These are phyloP conservation scores for Mythimna lalbum DNA, from an alignment of 2,888 invertebrate species.

Conservation along the genomic window DNA sequence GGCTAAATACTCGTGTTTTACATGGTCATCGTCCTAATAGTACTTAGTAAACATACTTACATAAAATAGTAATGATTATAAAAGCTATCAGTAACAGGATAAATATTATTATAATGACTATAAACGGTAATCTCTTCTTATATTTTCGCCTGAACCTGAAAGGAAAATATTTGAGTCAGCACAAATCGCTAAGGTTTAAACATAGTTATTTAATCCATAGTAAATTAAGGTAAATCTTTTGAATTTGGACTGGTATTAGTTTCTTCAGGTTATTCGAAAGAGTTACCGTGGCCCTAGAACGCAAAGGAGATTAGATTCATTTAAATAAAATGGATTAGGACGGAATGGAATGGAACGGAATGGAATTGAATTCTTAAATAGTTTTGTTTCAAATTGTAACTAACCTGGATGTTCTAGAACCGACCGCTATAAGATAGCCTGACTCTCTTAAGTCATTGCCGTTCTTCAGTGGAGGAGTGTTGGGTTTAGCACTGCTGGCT, in stretches of 20 bases:
- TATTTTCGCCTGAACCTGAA: conserved; percentile 92
- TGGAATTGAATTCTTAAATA: too few species aligned
- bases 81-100: conserved; percentile 87
- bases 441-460: conserved; percentile 84
- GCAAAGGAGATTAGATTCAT: too few species aligned
- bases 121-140: conserved; percentile 88
- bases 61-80: conserved; percentile 88
- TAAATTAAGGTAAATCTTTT: too few species aligned
- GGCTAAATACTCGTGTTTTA: too few species aligned
- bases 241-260: too few species aligned
- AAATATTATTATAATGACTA: conserved; percentile 87
- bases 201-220: too few species aligned
- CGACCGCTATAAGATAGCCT: conserved; percentile 88
- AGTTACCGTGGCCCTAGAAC: too few species aligned
- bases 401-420: conserved; percentile 88
- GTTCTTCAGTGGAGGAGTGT: conserved; percentile 83
- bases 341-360: too few species aligned
- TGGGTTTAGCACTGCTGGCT: conserved; percentile 77
- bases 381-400: background rate
- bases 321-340: too few species aligned
- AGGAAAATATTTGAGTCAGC: conserved; percentile 58
- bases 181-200: background rate
- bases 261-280: too few species aligned
- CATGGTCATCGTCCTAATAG: background rate
- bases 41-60: conserved; percentile 82